Percentiles rank a stretch among this genome's conserved stretches.
phyloP scores from a whole-genome alignment of 2,113 vertebrate genomes.

The Mormyrus iriodes region DNA sequence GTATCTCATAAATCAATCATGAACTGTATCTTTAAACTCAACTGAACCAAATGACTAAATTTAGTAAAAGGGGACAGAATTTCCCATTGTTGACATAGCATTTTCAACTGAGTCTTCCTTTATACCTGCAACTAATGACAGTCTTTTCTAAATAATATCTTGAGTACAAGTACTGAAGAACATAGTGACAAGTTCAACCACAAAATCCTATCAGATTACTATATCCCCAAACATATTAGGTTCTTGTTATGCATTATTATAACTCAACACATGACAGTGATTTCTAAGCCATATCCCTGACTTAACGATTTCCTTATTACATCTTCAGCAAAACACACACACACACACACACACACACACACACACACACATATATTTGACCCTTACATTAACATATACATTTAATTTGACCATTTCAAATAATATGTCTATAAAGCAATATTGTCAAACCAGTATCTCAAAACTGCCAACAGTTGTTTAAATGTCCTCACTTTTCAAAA shows the following conservation, averaged over 20 bases:
- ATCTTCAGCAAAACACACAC: neutral
- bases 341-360: too few relatives aligned
- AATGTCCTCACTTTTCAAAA: neutral
- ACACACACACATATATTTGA: too few relatives aligned
- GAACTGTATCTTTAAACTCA: neutral
- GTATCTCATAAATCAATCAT: slow-evolving; percentile 3
- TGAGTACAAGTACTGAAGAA: neutral
- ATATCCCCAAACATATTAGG: neutral
- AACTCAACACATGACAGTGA: neutral
- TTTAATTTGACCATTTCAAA: neutral
- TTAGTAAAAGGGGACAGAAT: neutral
- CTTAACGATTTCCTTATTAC: neutral
- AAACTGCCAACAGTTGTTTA: neutral
- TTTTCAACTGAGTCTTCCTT: neutral
- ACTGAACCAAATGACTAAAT: neutral
- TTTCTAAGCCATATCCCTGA: neutral
- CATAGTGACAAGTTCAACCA: neutral
- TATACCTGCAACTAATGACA: neutral
- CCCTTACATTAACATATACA: neutral
- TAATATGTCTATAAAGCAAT: neutral
- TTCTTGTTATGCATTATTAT: neutral
- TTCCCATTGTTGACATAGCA: neutral
- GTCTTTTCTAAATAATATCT: neutral
- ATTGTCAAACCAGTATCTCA: neutral
- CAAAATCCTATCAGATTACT: neutral